phyloP scores from a whole-genome alignment of 2,113 vertebrate species.

The Pollachius pollachius region DNA sequence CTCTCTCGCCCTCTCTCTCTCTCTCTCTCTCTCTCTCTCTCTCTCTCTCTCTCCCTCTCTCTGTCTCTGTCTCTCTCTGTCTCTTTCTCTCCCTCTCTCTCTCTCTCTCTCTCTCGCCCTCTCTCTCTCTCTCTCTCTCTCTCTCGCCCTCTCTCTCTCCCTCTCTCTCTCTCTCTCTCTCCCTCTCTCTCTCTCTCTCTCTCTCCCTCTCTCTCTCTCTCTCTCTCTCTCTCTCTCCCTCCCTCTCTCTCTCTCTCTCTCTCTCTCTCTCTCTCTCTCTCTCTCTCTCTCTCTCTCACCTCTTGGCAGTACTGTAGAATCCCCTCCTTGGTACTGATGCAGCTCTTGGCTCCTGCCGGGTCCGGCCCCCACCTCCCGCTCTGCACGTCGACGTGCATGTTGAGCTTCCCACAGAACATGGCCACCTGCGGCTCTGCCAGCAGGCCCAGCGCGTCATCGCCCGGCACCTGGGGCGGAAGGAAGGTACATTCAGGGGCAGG shows the following conservation, averaged over 20 bases:
- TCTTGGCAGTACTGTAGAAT: constrained; percentile 98
- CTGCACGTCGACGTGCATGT: constrained; percentile 98
- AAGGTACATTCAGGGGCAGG: background rate
- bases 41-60: background rate
- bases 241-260: background rate
- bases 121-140: background rate
- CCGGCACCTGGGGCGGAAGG: constrained; percentile 80
- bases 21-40: background rate
- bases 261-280: constrained; percentile 5
- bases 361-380: constrained; percentile 94
- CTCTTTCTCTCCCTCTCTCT: background rate
- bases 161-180: constrained; percentile 20
- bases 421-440: constrained; percentile 81
- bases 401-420: constrained; percentile 86
- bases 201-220: background rate
- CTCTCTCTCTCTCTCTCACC: constrained; percentile 49
- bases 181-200: background rate
- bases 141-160: background rate
- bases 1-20: background rate
- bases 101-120: background rate
- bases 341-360: constrained; percentile 85
- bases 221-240: background rate
- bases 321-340: constrained; percentile 90
- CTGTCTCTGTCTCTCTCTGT: background rate
- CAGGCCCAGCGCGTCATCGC: constrained; percentile 86